Conservation (phyloP, 2,113 vertebrate species). For the Microcebus ravelobensis region DNA sequence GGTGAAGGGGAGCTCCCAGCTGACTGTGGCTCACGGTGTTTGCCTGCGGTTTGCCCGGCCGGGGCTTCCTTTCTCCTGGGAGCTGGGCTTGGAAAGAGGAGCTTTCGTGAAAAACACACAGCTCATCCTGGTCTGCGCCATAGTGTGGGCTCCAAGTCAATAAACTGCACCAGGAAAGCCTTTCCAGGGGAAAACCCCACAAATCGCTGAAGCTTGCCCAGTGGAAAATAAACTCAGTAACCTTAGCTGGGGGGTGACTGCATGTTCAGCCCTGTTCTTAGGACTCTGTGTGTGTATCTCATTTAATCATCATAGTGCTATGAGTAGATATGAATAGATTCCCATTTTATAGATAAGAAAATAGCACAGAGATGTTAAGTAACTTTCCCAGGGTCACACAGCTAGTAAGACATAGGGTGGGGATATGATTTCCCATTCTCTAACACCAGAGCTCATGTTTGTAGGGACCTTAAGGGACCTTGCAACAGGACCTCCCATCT, state of each 20-base stretch:
- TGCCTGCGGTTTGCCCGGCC: not conserved
- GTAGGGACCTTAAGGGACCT: not conserved
- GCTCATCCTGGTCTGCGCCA: not conserved
- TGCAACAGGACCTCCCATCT: not conserved
- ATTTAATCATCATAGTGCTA: not conserved
- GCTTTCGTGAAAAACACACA: not conserved
- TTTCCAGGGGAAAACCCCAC: not conserved
- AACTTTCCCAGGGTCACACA: not conserved
- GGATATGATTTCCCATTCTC: not conserved
- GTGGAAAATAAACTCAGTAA: not conserved
- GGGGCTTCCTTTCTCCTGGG: not conserved
- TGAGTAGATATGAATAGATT: not conserved
- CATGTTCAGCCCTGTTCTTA: not conserved
- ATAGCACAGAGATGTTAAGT: not conserved
- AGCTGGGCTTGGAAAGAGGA: not conserved
- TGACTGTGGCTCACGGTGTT: not conserved
- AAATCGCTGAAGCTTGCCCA: not conserved
- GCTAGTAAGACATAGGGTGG: not conserved
- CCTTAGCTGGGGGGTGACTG: not conserved
- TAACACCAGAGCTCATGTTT: not conserved
- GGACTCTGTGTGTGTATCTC: not conserved
- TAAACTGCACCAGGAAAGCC: not conserved
- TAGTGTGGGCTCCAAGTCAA: not conserved
- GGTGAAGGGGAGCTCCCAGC: not conserved
- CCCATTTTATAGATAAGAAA: not conserved